Evolutionary conservation across 2,888 invertebrate species (phyloP).

Genomic region (Tinea pellionella): DNA sequence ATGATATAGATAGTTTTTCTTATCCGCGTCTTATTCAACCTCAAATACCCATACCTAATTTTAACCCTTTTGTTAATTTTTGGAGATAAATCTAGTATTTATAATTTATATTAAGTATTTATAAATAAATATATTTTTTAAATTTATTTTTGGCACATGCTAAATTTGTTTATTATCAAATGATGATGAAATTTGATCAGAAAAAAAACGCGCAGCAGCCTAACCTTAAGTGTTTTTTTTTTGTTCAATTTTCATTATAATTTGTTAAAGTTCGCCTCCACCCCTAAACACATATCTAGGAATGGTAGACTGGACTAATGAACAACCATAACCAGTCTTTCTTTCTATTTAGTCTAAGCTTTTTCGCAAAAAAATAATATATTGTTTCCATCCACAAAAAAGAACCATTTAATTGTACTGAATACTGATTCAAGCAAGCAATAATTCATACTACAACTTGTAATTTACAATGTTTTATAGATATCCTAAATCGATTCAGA

Average conservation of each 20-base stretch:
- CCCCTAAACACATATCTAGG: no score
- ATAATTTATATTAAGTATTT: constrained; percentile 14
- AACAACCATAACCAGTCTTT: no score
- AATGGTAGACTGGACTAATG: no score
- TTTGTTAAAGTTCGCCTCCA: no score
- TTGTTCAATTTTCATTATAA: no score
- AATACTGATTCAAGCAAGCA: neutral
- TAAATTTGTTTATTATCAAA: no score
- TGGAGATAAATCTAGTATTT: constrained; percentile 20
- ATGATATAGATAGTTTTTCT: neutral
- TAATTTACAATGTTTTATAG: neutral
- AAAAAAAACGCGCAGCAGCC: no score
- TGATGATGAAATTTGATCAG: no score
- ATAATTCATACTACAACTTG: neutral
- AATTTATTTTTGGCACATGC: no score
- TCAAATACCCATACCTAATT: constrained; percentile 18
- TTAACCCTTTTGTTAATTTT: constrained; percentile 32
- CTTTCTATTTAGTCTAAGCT: no score
- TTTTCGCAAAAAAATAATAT: no score
- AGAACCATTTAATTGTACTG: neutral
- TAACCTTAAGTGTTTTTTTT: no score
- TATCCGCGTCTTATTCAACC: neutral
- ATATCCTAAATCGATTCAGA: neutral
- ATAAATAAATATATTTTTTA: neutral
- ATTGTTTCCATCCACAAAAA: neutral